Evolutionary conservation across 2,113 vertebrate genomes (phyloP).

Genomic region (Planiliza haematocheilus): DNA sequence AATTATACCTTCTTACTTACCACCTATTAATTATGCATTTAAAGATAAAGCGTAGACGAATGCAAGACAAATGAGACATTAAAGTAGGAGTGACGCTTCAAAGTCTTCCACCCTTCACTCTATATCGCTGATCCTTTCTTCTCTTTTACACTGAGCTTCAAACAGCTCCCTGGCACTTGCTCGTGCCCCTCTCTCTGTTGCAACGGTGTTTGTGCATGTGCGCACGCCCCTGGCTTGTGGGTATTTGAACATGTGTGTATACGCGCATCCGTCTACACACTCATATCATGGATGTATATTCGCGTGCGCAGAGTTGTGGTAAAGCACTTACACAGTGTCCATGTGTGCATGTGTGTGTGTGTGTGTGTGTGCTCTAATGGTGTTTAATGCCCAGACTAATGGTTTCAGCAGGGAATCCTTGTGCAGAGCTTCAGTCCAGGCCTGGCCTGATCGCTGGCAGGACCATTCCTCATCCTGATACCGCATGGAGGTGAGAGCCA

Average conservation of each 20-base stretch:
- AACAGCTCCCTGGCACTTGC: constrained; percentile 47
- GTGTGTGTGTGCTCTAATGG: constrained; percentile 69
- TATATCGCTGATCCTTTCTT: constrained; percentile 22
- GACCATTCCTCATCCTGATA: constrained; percentile 81
- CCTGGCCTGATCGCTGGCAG: constrained; percentile 78
- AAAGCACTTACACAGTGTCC: constrained; percentile 11
- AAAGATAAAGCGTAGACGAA: constrained; percentile 54
- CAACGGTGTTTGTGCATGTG: constrained; percentile 1
- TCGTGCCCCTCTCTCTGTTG: constrained; percentile 24
- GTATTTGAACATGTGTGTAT: constrained; percentile 3
- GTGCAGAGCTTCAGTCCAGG: constrained; percentile 73
- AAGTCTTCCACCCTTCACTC: background rate
- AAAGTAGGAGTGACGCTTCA: constrained; percentile 60
- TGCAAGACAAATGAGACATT: constrained; percentile 50
- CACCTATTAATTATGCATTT: constrained; percentile 68
- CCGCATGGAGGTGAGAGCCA: constrained; percentile 74
- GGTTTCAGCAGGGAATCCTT: constrained; percentile 81
- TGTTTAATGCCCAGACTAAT: constrained; percentile 82
- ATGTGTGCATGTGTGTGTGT: constrained; percentile 44
- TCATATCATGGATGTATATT: constrained; percentile 10
- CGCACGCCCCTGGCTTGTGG: background rate
- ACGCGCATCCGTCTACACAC: background rate
- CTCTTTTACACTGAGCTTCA: constrained; percentile 40
- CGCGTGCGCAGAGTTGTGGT: constrained; percentile 1
- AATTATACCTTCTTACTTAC: constrained; percentile 62